A percentile compares a stretch with the other conserved stretches of the same genome.
Evolutionary conservation across 2,888 invertebrate genomes (phyloP).

Genomic region (Monochamus alternatus): DNA sequence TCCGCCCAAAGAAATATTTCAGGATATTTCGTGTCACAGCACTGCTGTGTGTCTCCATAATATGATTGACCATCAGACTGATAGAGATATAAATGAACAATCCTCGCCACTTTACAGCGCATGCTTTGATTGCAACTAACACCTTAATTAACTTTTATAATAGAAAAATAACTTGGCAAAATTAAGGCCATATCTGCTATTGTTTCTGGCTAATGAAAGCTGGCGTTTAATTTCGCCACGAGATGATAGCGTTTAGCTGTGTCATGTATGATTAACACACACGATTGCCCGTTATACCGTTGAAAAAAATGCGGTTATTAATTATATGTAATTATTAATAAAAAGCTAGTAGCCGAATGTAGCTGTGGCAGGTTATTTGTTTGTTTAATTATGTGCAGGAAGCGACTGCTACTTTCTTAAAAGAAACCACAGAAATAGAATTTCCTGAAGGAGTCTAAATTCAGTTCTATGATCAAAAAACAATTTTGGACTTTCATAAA

Average conservation of each 20-base stretch:
- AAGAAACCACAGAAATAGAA: no score
- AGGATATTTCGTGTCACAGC: no score
- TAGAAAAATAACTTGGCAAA: neutral
- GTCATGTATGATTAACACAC: conserved; percentile 10
- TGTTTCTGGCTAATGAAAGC: neutral
- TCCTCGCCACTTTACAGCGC: no score
- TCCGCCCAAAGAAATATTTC: no score
- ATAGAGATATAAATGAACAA: no score
- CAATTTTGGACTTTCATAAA: no score
- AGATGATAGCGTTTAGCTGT: neutral
- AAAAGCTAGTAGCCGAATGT: neutral
- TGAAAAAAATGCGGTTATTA: neutral
- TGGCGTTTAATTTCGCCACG: neutral
- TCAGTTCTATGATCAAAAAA: no score
- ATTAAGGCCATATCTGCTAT: neutral
- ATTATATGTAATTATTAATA: neutral
- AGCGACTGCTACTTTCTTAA: neutral
- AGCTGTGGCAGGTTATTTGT: neutral
- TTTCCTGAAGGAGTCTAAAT: no score
- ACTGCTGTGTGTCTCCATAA: no score
- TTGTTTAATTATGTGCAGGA: neutral
- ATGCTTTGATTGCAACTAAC: neutral
- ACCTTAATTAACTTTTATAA: conserved; percentile 1
- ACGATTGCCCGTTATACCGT: neutral
- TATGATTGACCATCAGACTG: no score